Percentiles rank a stretch among this genome's conserved stretches.
Evolutionary conservation across 2,888 invertebrate genomes (phyloP).

Genomic region (Drosophila demipolita): DNA sequence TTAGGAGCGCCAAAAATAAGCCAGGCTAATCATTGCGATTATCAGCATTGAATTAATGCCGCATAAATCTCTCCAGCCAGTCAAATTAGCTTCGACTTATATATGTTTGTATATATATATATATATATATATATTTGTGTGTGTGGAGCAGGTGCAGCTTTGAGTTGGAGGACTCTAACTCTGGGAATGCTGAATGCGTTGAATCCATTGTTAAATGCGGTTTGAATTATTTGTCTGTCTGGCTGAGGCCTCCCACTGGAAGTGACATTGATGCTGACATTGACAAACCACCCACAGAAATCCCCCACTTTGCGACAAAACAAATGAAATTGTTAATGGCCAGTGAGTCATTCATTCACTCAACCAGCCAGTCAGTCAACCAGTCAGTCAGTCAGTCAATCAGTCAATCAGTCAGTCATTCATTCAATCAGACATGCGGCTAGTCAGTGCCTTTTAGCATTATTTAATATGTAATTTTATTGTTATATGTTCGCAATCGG

Average conservation of each 20-base stretch:
- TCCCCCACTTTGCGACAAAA: conserved; percentile 60
- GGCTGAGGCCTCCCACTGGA: conserved; percentile 21
- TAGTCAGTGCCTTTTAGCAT: conserved; percentile 22
- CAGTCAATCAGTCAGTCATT: conserved; percentile 17
- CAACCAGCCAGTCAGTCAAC: conserved; percentile 13
- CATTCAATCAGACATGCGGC: conserved; percentile 13
- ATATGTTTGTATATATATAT: background rate
- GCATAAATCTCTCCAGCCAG: conserved; percentile 59
- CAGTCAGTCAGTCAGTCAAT: conserved; percentile 14
- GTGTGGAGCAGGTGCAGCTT: conserved; percentile 2
- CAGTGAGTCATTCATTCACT: conserved; percentile 35
- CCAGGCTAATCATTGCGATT: conserved; percentile 63
- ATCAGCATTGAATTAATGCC: conserved; percentile 57
- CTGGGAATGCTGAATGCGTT: conserved; percentile 20
- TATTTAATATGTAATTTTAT: conserved; percentile 80
- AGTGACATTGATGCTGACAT: conserved; percentile 75
- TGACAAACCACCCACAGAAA: conserved; percentile 57
- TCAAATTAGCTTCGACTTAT: conserved; percentile 3
- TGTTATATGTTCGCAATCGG: conserved; percentile 61
- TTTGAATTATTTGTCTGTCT: conserved; percentile 76
- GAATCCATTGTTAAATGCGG: conserved; percentile 73
- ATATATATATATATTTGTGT: background rate
- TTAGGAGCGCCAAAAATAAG: conserved; percentile 73
- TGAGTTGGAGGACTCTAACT: conserved; percentile 15
- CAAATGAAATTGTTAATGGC: conserved; percentile 80